Conservation (phyloP, 2,797 vertebrate species). For the Austrolebias charrua region DNA sequence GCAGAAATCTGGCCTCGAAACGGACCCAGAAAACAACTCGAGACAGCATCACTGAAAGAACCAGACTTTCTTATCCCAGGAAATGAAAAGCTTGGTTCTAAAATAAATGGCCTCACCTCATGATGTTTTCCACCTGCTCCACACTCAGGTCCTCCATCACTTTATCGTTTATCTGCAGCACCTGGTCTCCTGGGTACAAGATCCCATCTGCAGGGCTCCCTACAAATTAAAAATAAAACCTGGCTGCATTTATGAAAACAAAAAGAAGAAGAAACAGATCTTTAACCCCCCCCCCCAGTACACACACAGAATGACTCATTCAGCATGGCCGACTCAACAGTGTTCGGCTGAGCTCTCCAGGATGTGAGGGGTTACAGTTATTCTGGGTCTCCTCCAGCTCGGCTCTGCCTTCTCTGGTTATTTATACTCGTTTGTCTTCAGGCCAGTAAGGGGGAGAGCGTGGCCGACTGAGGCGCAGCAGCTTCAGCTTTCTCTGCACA, state of each 20-base stretch:
- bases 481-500: constrained; percentile 42
- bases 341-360: constrained; percentile 50
- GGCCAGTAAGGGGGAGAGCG: constrained; percentile 41
- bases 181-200: constrained; percentile 87
- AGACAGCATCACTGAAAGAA: constrained; percentile 4
- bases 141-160: constrained; percentile 79
- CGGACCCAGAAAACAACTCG: constrained; percentile 10
- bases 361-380: constrained; percentile 63
- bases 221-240: constrained; percentile 52
- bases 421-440: constrained; percentile 78
- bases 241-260: constrained; percentile 36
- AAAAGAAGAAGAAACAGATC: constrained; percentile 12
- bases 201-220: constrained; percentile 83
- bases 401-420: constrained; percentile 65
- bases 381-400: constrained; percentile 63
- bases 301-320: constrained; percentile 23
- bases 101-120: constrained; percentile 80
- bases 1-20: constrained; percentile 13
- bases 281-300: no score
- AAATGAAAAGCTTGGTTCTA: not conserved
- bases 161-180: constrained; percentile 87
- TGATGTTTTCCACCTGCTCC: constrained; percentile 82
- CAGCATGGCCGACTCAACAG: constrained; percentile 68
- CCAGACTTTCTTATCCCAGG: constrained; percentile 14
- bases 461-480: constrained; percentile 33